Base-by-base conservation (phyloP, 2,888 invertebrate genomes). In the Plebejus anna region DNA sequence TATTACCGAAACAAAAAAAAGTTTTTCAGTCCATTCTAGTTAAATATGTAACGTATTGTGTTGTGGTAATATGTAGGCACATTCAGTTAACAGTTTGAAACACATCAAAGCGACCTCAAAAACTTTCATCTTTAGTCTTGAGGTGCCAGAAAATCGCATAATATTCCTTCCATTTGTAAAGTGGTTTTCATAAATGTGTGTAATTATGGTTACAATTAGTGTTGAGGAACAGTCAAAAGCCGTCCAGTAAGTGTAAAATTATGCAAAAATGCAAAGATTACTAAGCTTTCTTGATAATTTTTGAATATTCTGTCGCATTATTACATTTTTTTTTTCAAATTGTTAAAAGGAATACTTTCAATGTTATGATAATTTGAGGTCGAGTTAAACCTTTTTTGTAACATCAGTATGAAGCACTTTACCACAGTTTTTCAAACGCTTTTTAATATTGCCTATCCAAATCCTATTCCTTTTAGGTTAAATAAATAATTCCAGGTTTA, bases 161-260 rank as follows among this genome's bases (percentile, higher is more conserved):
- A 71, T 72, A 47, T 72, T 73, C 51, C 73, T 42, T 71, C 42
- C 71, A 71, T 71, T 71, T 55, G 55, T 55, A 55, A 73, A 73
- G 32, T 36, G 66, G 13, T 32, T 73, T 51, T 73, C 32, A 22
- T 32, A 55, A 73, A 32, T 51, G 32, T 32, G 32, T 66, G 66
- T 73, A 73, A 51, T 55, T 73, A 28, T 73, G 47, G 28, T 73
- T 55, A 16, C 55, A 55, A 51, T 55, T 51, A 2, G 16, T 73
- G 51, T 51, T 28, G 22, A 22, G 22, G 22, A 22, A 22, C 22
- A 22, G 22, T 72, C 47, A 72, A 72, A 72, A 72, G 13, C 16
- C 51, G 1, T 55, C 11, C 32, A 32, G 73, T 32, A 51, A 73
- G 51, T 32, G 47, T 72, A 22, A 72, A 22, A 13, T 73, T 73